Base-by-base conservation (phyloP, 2,797 vertebrate species). In the Atherinosoma microstoma region DNA sequence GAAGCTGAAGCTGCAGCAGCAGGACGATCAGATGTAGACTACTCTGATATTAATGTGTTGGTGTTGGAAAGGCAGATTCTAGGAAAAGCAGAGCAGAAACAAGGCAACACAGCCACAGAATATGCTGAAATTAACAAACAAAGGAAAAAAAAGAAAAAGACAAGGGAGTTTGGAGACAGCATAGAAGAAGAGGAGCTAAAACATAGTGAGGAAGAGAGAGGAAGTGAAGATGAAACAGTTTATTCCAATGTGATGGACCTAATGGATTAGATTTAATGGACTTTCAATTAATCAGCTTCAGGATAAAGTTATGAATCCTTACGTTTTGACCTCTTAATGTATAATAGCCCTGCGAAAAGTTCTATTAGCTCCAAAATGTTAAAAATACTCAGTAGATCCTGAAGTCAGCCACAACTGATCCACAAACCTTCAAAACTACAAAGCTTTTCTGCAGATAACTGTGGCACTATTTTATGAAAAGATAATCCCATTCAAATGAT, bases 61-160 rank as follows among this genome's bases (percentile, higher is more conserved):
- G n/a, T 64, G 51, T 15, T 87, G 58, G 82, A 78, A 36, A 67
- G 62, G 13, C 76, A 60, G 30, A 13, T 8, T 7, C 0, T 40
- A 8, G 2, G 18, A 3, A 61, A 10, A 7, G 35, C 16, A 20
- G 18, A 38, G 13, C 16, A 4, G 2, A 18, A 29, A 9, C 12
- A 18, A 42, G 58, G 57, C 0, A 45, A 15, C 3, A 15, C 62
- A 8, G 70, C 79, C 15, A 76, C 76, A 1, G 89, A 87, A 6
- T 94, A 93, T 0, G 80, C 88, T 54, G 87, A 93, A 78, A 90
- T 93, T 29, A 45, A 45, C 42, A 45, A 87, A 78, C 68, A 65
- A 0, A 54, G 3, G 12, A 9, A 75, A 79, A 15, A 42, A 24
- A 6, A 54, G 0, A 20, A 45, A 22, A 11, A 18, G 2, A n/a